phyloP scores from a whole-genome alignment of 2,797 vertebrate genomes.

The Pipistrellus nathusii region DNA sequence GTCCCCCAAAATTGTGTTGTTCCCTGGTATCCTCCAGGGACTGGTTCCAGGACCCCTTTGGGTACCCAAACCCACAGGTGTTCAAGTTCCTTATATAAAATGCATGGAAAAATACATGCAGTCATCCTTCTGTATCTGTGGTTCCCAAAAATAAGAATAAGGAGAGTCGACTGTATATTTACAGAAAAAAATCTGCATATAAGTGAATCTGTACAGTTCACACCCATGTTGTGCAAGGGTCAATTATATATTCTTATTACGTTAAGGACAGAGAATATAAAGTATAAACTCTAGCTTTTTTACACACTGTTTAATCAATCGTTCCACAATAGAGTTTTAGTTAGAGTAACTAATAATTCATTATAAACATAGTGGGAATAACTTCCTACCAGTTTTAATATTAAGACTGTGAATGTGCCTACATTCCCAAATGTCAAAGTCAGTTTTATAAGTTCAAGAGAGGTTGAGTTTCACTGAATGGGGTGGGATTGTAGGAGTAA shows the following conservation, averaged over 20 bases:
- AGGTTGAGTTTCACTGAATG: neutral
- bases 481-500: neutral
- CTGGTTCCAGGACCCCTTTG: neutral
- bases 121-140: neutral
- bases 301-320: neutral
- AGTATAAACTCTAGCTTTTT: neutral
- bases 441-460: neutral
- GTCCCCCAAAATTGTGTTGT: neutral
- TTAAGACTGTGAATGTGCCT: neutral
- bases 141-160: neutral
- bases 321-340: neutral
- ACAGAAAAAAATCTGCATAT: neutral
- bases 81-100: neutral
- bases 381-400: neutral
- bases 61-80: neutral
- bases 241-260: neutral
- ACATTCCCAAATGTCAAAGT: neutral
- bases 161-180: neutral
- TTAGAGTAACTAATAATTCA: constrained; percentile 25
- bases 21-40: neutral
- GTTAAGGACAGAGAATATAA: neutral
- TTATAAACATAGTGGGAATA: neutral
- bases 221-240: neutral
- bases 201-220: neutral
- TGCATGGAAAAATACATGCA: neutral